A percentile compares a stretch with the other conserved stretches of the same genome.
These are phyloP conservation scores for Zaprionus gabonicus DNA, from an alignment of 1,140 invertebrate species.

Conservation along the genomic window DNA sequence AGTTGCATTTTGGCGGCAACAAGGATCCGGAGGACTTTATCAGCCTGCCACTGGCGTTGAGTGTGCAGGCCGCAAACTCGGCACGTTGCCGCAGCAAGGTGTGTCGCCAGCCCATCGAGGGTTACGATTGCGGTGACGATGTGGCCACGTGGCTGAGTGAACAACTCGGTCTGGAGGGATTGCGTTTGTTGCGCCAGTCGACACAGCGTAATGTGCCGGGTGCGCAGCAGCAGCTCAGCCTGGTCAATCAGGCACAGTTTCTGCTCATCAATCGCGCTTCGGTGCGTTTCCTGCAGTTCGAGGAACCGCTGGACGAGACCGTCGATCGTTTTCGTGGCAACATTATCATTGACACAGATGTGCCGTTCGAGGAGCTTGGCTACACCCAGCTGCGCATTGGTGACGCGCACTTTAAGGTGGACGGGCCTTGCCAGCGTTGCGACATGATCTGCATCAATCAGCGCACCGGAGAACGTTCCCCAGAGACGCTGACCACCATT, in stretches of 20 bases:
- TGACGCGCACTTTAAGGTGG: constrained; percentile 86
- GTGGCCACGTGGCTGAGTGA: constrained; percentile 91
- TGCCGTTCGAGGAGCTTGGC: constrained; percentile 90
- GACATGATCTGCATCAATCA: constrained; percentile 98
- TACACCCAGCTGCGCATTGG: constrained; percentile 91
- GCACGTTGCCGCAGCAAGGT: constrained; percentile 90
- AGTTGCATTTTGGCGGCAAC: constrained; percentile 86
- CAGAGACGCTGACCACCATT: constrained; percentile 94
- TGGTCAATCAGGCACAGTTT: constrained; percentile 95
- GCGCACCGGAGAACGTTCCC: constrained; percentile 90
- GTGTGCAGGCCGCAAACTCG: constrained; percentile 62
- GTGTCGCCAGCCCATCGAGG: constrained; percentile 92
- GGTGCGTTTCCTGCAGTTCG: constrained; percentile 88
- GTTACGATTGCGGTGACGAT: constrained; percentile 92
- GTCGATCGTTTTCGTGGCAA: constrained; percentile 89
- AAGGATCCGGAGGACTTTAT: not conserved
- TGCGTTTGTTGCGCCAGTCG: constrained; percentile 89
- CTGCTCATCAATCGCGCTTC: constrained; percentile 92
- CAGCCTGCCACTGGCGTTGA: constrained; percentile 49
- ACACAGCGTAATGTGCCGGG: constrained; percentile 52
- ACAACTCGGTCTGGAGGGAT: constrained; percentile 87
- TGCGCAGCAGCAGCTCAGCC: constrained; percentile 84
- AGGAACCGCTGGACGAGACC: constrained; percentile 86
- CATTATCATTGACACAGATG: constrained; percentile 87
- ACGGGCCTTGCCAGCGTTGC: constrained; percentile 93